Base-by-base conservation (phyloP, 2,888 invertebrate genomes). In the Helicoverpa assulta region DNA sequence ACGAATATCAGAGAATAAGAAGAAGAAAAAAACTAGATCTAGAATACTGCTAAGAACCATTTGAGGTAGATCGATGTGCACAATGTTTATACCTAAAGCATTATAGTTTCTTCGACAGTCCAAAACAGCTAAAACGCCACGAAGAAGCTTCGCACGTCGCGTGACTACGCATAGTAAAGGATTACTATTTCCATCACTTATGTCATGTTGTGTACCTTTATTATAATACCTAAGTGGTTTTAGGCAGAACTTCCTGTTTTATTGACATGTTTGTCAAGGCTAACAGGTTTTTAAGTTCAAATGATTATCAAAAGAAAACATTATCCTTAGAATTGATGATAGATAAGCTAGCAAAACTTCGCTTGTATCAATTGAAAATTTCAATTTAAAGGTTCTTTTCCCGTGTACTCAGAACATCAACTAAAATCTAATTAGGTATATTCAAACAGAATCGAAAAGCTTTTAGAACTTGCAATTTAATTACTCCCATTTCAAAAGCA, bases 181-280 rank as follows among this genome's bases (percentile, higher is more conserved):
- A 29, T 59, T 62, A 62, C 52, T 19, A 57, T 51, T 69, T 63
- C 40, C 50, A 29, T 18, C 12, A 62, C 18, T 70, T 75, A 59
- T 55, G 37, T 57, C 50, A 76, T 57, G 47, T 6, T 63, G 40
- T 51, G 19, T 21, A 58, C 47, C 47, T 47, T n/a, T 47, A n/a
- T 6, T 14, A 12, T 26, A 26, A 26, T 12, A 10, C 14, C 14
- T 40, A 40, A 40, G 47, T 12, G 47, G n/a, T n/a, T 47, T 47
- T 47, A 40, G 47, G n/a, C 12, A 47, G 16, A 47, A 47, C 16
- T 47, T 47, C 47, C 47, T 47, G 47, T 47, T 47, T 43, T 16
- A 47, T 3, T 47, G n/a, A 52, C 75, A 8, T 12, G 80, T 76
- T 79, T 79, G 8, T 33, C 51, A 75, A 77, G 80, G 80, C 14